Base-by-base conservation (phyloP, 2,888 invertebrate species). In the Dinocampus coccinellae region DNA sequence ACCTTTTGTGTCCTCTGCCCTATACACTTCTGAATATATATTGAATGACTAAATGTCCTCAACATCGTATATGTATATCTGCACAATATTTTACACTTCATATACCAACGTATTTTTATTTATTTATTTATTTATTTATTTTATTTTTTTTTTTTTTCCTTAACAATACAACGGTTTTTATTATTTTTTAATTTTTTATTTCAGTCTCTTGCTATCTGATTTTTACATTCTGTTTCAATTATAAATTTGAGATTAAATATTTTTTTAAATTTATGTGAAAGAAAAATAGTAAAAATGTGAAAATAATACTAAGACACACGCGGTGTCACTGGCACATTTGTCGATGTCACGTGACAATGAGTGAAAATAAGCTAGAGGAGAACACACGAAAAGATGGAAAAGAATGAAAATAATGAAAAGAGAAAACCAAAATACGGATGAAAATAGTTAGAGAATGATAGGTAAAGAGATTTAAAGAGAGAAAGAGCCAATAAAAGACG, bases 11-110 rank as follows among this genome's bases (percentile, higher is more conserved):
- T 39, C 36, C 33, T 55, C 61, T 24, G 16, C 11, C 39, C 39
- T n/a, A 9, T 16, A 20, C 47, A n/a, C 16, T n/a, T 16, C 16
- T 7, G 6, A n/a, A n/a, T 47, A 47, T 47, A 47, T 47, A 47
- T 47, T n/a, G 39, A 39, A n/a, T n/a, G 39, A 13, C 13, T 39
- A 39, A 39, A 39, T n/a, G 3, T n/a, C 47, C 29, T 24, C 60
- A 33, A 20, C 53, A 71, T 57, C n/a, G 7, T 29, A 29, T 29
- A 29, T 29, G 29, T 72, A 71, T 69, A 70, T 64, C 66, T 70
- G 61, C 58, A 74, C 75, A 75, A 79, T 81, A 80, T 79, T 80
- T 81, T 74, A 80, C 79, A 75, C 72, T 73, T 76, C 78, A 78
- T 80, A 79, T 78, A 77, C 75, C 64, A 58, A 62, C 69, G n/a